Evolutionary conservation across 2,113 vertebrate species (phyloP).

Genomic region (Eulacestoma nigropectus): DNA sequence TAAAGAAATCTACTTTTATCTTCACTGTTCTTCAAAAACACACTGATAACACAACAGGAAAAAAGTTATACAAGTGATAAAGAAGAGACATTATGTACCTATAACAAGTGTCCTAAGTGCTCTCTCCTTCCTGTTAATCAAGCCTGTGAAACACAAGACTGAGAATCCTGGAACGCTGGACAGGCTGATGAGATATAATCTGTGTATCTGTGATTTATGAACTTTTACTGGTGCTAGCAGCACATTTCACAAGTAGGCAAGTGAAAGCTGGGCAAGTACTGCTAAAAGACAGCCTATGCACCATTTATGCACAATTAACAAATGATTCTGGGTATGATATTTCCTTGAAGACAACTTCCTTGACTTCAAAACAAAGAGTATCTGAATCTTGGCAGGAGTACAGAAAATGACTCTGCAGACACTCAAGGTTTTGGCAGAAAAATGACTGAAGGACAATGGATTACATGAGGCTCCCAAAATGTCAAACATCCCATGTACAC

Average conservation of each 20-base stretch:
- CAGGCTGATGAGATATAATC: not conserved
- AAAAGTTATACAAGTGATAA: not conserved
- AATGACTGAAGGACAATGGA: not conserved
- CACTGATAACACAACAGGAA: not conserved
- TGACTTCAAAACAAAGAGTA: not conserved
- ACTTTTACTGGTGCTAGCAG: not conserved
- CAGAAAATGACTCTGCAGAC: not conserved
- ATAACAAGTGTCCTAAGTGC: not conserved
- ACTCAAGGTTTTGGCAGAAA: not conserved
- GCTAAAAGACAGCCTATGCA: not conserved
- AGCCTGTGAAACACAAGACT: not conserved
- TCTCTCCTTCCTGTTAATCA: not conserved
- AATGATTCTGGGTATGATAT: not conserved
- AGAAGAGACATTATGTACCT: not conserved
- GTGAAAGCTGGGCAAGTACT: not conserved
- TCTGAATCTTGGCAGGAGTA: not conserved
- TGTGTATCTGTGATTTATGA: not conserved
- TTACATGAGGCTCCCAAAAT: not conserved
- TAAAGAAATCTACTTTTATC: not conserved
- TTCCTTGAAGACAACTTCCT: not conserved
- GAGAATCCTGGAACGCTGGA: not conserved
- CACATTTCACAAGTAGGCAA: not conserved
- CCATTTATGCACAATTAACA: not conserved
- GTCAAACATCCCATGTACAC: not conserved
- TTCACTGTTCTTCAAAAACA: not conserved